A percentile compares a stretch with the other conserved stretches of the same genome.
Evolutionary conservation across 1,140 invertebrate genomes (phyloP).

Genomic region (Hetaerina americana): DNA sequence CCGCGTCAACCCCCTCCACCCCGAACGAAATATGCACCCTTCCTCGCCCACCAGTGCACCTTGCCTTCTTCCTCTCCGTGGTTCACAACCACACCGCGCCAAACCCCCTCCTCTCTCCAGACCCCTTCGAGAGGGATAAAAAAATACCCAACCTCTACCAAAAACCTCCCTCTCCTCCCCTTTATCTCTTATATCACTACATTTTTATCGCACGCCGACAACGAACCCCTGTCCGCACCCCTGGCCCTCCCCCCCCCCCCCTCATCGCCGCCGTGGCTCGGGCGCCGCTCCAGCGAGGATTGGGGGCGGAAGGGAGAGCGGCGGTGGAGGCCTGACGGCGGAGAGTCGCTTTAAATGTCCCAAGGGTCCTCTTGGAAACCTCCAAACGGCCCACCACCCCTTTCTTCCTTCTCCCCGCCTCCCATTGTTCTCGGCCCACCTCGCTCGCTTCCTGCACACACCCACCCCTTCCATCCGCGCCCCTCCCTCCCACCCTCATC

Average conservation of each 20-base stretch:
- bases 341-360: background rate
- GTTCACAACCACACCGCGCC: no score
- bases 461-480: background rate
- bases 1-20: background rate
- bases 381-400: background rate
- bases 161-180: background rate
- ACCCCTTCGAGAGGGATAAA: no score
- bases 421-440: no score
- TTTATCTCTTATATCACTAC: no score
- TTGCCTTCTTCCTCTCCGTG: background rate
- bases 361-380: background rate
- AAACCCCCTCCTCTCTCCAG: no score
- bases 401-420: background rate
- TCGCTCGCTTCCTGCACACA: background rate
- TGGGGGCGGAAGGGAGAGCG: no score
- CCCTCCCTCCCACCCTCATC: background rate
- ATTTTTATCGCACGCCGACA: background rate
- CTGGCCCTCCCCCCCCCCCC: no score
- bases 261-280: no score
- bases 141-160: no score
- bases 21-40: no score
- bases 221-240: background rate
- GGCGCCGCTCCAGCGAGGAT: no score
- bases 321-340: background rate
- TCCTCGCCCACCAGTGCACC: background rate